Evolutionary conservation across 1,140 invertebrate species (phyloP).

Genomic region (Calephelis virginiensis): DNA sequence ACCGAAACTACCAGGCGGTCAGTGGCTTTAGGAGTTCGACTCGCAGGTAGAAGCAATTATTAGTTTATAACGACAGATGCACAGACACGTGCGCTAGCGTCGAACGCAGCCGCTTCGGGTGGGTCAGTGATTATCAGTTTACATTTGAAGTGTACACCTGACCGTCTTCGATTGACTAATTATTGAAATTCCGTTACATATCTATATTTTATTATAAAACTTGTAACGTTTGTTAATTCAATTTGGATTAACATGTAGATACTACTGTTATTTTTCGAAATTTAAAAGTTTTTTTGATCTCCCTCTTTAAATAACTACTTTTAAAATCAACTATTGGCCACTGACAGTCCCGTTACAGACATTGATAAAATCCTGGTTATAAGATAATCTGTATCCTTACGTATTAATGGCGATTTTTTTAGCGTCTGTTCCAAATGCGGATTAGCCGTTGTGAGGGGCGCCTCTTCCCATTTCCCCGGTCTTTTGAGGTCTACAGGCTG

Average conservation of each 20-base stretch:
- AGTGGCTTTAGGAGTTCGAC: conserved; percentile 29
- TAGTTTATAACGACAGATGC: conserved; percentile 46
- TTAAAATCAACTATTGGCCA: no score
- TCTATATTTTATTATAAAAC: neutral
- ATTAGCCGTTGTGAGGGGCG: no score
- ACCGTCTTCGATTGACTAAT: conserved; percentile 8
- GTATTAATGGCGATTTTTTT: no score
- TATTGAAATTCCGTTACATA: conserved; percentile 10
- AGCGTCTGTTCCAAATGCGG: no score
- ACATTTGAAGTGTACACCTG: conserved; percentile 25
- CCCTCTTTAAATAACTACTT: no score
- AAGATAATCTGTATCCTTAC: no score
- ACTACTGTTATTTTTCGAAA: no score
- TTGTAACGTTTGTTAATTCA: neutral
- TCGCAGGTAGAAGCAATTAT: conserved; percentile 36
- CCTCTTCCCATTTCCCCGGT: no score
- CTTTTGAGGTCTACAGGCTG: no score
- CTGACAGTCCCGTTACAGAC: no score
- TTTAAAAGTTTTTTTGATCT: no score
- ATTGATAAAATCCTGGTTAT: no score
- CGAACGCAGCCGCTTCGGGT: conserved; percentile 24
- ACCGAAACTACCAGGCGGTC: conserved; percentile 32
- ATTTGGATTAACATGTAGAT: neutral
- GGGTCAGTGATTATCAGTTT: conserved; percentile 28
- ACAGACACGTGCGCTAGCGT: conserved; percentile 40